Evolutionary conservation across 2,113 vertebrate genomes (phyloP).

Genomic region (Sardina pilchardus): DNA sequence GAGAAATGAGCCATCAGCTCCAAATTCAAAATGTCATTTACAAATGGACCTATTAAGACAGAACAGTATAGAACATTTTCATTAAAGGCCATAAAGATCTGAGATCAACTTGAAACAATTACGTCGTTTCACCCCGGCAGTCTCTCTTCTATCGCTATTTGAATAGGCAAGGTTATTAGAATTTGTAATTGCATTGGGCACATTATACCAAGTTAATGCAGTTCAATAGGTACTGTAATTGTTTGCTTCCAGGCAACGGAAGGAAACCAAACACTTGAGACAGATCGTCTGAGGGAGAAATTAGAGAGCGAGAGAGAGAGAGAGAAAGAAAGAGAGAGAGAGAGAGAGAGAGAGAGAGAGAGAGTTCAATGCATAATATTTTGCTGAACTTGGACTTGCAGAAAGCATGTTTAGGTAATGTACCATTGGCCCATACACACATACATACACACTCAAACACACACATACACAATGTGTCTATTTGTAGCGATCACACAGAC

Average conservation of each 20-base stretch:
- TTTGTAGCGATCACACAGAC: constrained; percentile 49
- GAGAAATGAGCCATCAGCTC: neutral
- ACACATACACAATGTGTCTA: constrained; percentile 21
- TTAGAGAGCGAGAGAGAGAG: constrained; percentile 36
- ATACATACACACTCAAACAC: neutral
- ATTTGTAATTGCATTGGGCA: constrained; percentile 56
- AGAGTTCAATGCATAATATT: neutral
- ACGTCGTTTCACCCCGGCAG: constrained; percentile 38
- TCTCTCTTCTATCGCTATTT: constrained; percentile 43
- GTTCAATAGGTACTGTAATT: constrained; percentile 60
- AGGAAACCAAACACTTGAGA: constrained; percentile 50
- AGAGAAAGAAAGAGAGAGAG: neutral
- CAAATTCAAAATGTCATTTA: constrained; percentile 43
- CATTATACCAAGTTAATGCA: constrained; percentile 56
- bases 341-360: neutral
- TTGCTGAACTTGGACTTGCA: neutral
- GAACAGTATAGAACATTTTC: constrained; percentile 44
- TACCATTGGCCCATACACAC: neutral
- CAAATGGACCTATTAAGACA: constrained; percentile 40
- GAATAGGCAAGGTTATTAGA: constrained; percentile 58
- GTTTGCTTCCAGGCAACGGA: constrained; percentile 55
- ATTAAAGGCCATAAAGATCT: constrained; percentile 43
- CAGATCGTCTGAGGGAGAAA: constrained; percentile 46
- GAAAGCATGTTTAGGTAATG: neutral
- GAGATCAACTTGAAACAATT: constrained; percentile 51